Base-by-base conservation (phyloP, 2,113 vertebrate species). In the Crocuta crocuta region DNA sequence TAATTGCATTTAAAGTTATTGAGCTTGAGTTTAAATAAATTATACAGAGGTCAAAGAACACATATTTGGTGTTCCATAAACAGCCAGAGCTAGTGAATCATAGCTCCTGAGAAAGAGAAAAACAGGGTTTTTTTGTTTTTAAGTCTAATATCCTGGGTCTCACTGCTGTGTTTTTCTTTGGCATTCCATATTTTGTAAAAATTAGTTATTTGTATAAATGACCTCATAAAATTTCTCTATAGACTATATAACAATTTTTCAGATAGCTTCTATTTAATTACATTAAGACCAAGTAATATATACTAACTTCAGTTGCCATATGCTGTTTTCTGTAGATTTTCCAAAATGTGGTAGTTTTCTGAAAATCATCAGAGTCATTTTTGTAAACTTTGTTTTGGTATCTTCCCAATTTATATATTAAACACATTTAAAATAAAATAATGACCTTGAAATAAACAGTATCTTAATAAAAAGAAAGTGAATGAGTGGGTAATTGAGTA, bases 1-100 rank as follows among this genome's bases (percentile, higher is more conserved):
- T 39, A 97, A 82, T 17, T 28, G 31, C 28, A 94, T 90, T 76
- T 50, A 11, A 96, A 92, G 85, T 97, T 84, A 88, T 45, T 86
- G 82, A 45, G 5, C 78, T 97, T 78, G 68, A 43, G 96, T 94
- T 98, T 97, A 98, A 94, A 94, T 94, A 0, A 94, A 96, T 97
- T 98, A 43, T 10, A 96, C 80, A 63, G 71, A 70, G 86, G 84
- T 93, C 74, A 96, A 94, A 35, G 94, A 78, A 78, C 48, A n/a
- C 24, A 80, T 55, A 35, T 93, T 91, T 96, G 78, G 61, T 79
- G 13, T 83, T 92, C 26, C 28, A 31, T 10, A 90, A 65, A 26
- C 16, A 94, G 10, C 0, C 4, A 89, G 94, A 96, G 89, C 76
- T 16, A 93, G 45, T 33, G 35, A 96, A 4, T 92, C 83, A 10